Conservation (phyloP, 2,113 vertebrate species). For the Turnix velox region DNA sequence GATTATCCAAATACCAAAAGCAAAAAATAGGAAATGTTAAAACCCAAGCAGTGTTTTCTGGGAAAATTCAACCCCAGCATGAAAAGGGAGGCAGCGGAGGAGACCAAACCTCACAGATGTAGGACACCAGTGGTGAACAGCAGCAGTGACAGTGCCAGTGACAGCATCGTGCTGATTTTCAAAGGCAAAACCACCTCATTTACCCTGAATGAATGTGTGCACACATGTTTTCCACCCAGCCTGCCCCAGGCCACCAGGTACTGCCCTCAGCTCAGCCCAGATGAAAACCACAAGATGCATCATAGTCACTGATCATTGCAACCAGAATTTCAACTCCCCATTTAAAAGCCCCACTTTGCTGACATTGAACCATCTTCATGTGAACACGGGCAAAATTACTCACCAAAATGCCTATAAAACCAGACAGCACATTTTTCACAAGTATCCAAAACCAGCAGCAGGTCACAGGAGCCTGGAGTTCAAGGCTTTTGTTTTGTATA, state of each 20-base stretch:
- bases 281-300: neutral
- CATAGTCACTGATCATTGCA: rapidly evolving
- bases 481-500: neutral
- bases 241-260: neutral
- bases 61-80: neutral
- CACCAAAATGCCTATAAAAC: neutral
- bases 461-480: neutral
- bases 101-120: neutral
- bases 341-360: neutral
- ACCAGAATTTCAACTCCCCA: neutral
- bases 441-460: neutral
- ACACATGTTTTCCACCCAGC: neutral
- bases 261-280: neutral
- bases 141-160: neutral
- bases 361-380: neutral
- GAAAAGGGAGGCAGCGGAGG: neutral
- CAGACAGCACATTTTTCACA: neutral
- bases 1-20: neutral
- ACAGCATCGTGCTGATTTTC: neutral
- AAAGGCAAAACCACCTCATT: neutral
- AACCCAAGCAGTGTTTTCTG: neutral
- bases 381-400: neutral
- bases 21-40: rapidly evolving
- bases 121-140: neutral
- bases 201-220: rapidly evolving